phyloP scores from a whole-genome alignment of 2,888 invertebrate genomes.

The Tachystola acroxantha region DNA sequence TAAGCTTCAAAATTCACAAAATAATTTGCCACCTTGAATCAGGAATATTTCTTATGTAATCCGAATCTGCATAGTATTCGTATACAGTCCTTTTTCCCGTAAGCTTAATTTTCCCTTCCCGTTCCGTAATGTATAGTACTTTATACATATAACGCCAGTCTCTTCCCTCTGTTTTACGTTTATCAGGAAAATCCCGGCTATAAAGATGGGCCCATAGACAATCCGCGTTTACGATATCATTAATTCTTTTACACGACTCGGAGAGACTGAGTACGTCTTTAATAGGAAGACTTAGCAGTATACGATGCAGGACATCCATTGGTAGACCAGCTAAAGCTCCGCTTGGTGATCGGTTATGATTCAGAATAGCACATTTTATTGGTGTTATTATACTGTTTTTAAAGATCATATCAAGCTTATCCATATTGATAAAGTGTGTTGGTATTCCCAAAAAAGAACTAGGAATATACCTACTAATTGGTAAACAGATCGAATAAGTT shows the following conservation, averaged over 20 bases:
- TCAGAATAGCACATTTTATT: constrained; percentile 29
- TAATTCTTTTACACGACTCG: constrained; percentile 31
- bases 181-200: constrained; percentile 32
- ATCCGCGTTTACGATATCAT: constrained; percentile 27
- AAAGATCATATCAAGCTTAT: constrained; percentile 21
- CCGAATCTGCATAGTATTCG: constrained; percentile 18
- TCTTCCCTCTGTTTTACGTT: constrained; percentile 17
- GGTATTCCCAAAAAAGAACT: constrained; percentile 26
- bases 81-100: constrained; percentile 11
- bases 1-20: no score
- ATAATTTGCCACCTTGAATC: constrained; percentile 31
- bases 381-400: constrained; percentile 31
- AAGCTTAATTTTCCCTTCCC: constrained; percentile 10
- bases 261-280: constrained; percentile 30
- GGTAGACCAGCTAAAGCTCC: constrained; percentile 34
- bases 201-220: constrained; percentile 33
- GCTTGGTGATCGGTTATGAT: constrained; percentile 25
- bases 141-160: constrained; percentile 28
- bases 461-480: constrained; percentile 20
- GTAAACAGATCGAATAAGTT: constrained; percentile 31
- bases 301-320: constrained; percentile 26
- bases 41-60: constrained; percentile 17
- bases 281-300: constrained; percentile 28
- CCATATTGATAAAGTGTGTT: constrained; percentile 19
- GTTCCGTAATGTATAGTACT: constrained; percentile 21